phyloP scores from a whole-genome alignment of 2,797 vertebrate genomes.

The Characodon lateralis region DNA sequence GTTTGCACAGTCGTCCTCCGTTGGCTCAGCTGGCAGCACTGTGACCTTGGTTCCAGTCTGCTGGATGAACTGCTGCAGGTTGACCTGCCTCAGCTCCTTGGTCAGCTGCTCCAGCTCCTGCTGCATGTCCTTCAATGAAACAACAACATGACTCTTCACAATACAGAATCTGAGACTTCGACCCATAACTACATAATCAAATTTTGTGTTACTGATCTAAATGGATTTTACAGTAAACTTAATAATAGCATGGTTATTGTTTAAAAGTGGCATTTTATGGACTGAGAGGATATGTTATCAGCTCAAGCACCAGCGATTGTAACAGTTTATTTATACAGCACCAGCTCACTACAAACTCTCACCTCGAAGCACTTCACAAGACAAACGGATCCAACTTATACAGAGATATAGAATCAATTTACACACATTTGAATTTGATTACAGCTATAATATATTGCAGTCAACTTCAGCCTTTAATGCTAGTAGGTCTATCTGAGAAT shows the following conservation, averaged over 20 bases:
- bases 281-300: not conserved
- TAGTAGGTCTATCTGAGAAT: too few relatives aligned
- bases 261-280: not conserved
- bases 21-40: slow-evolving; percentile 91
- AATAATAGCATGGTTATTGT: not conserved
- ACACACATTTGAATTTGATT: too few relatives aligned
- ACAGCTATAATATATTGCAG: too few relatives aligned
- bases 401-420: not conserved
- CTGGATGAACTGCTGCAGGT: slow-evolving; percentile 98
- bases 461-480: too few relatives aligned
- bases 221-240: not conserved
- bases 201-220: not conserved
- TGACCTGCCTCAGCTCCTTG: slow-evolving; percentile 96
- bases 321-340: not conserved
- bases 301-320: not conserved
- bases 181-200: not conserved
- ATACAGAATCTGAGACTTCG: not conserved
- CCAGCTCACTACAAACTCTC: not conserved
- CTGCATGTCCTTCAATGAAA: slow-evolving; percentile 88
- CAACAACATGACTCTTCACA: slow-evolving; percentile 3
- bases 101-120: slow-evolving; percentile 95
- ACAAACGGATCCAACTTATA: not conserved
- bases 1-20: slow-evolving; percentile 81
- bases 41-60: slow-evolving; percentile 98
- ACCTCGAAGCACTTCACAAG: not conserved